These are phyloP conservation scores for Trissolcus japonicus DNA, from an alignment of 2,888 invertebrate genomes.

Conservation along the genomic window DNA sequence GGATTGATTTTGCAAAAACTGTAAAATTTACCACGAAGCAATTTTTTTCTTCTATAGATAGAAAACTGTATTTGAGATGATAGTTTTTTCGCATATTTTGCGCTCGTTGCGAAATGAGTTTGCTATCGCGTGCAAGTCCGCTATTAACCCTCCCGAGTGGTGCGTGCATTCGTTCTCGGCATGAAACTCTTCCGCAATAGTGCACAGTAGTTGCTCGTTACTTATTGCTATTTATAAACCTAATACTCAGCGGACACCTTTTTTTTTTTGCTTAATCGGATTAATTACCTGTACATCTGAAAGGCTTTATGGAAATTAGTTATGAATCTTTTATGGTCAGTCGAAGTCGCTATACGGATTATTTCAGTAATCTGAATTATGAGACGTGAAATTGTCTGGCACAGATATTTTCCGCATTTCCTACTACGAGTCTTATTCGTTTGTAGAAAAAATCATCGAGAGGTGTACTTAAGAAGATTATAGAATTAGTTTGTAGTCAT, in stretches of 20 bases:
- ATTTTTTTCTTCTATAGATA: too few species aligned
- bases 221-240: too few species aligned
- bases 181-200: constrained; percentile 21
- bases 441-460: not conserved
- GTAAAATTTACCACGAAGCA: too few species aligned
- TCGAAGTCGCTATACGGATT: not conserved
- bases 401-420: too few species aligned
- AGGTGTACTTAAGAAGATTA: constrained; percentile 10
- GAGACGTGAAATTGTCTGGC: constrained; percentile 9
- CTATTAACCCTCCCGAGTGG: constrained; percentile 28
- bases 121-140: constrained; percentile 30
- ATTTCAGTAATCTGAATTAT: constrained; percentile 15
- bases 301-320: constrained; percentile 10
- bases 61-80: too few species aligned
- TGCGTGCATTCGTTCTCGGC: constrained; percentile 22
- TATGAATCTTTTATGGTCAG: constrained; percentile 6
- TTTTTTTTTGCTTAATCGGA: not conserved
- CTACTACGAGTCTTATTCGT: too few species aligned
- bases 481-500: constrained; percentile 14
- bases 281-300: not conserved
- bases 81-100: constrained; percentile 28
- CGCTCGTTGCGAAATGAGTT: constrained; percentile 31
- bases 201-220: constrained; percentile 12
- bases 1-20: too few species aligned
- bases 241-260: not conserved